Percentiles rank a stretch among this genome's conserved stretches.
Evolutionary conservation across 2,113 vertebrate genomes (phyloP).

Genomic region (Myxocyprinus asiaticus): DNA sequence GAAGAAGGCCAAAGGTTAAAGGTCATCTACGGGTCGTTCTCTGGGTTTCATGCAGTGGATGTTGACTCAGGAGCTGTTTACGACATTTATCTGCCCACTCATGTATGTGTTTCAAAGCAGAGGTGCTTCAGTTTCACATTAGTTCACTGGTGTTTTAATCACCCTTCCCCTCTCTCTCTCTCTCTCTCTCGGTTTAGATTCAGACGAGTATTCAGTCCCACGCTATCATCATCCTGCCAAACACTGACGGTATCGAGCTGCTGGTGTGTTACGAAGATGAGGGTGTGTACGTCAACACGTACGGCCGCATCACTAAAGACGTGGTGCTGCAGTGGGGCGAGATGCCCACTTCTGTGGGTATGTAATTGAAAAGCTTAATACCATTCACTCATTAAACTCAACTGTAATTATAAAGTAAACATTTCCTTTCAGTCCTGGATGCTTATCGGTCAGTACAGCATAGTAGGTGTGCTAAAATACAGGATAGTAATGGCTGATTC

Average conservation of each 20-base stretch:
- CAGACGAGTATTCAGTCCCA: constrained; percentile 95
- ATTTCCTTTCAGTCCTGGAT: no score
- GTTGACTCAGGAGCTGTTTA: constrained; percentile 97
- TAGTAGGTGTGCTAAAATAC: no score
- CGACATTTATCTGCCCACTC: constrained; percentile 97
- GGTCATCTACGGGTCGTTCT: constrained; percentile 95
- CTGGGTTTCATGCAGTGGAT: constrained; percentile 96
- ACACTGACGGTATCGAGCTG: constrained; percentile 97
- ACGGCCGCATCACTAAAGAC: constrained; percentile 97
- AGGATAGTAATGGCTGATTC: no score
- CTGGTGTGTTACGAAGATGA: constrained; percentile 98
- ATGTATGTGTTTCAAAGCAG: constrained; percentile 77
- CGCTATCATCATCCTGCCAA: constrained; percentile 97
- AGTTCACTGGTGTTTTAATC: no score
- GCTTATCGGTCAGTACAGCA: no score
- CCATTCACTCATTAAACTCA: no score
- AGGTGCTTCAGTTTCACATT: neutral
- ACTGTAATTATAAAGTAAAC: no score
- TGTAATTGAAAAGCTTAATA: constrained; percentile 48
- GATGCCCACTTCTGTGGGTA: constrained; percentile 99
- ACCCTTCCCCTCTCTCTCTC: neutral
- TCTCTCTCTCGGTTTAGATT: constrained; percentile 74
- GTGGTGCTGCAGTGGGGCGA: constrained; percentile 99
- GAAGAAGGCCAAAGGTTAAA: constrained; percentile 98
- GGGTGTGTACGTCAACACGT: constrained; percentile 97